A percentile compares a stretch with the other conserved stretches of the same genome.
phyloP scores from a whole-genome alignment of 2,113 vertebrate genomes.

The Anguilla japonica region DNA sequence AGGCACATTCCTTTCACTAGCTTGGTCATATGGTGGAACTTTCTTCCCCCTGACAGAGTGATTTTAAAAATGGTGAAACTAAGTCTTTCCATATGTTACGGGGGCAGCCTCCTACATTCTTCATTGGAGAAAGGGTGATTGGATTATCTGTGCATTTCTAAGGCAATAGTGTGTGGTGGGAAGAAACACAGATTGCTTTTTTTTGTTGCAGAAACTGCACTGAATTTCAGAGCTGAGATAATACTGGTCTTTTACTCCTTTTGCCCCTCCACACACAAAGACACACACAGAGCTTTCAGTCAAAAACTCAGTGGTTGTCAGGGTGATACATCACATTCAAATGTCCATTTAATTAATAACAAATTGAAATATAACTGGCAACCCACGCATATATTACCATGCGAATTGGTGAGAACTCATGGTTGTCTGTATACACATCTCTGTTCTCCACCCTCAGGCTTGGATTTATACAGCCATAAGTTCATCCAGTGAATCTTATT shows the following conservation, averaged over 20 bases:
- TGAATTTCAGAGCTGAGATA: not conserved
- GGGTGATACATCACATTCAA: not conserved
- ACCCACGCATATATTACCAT: not conserved
- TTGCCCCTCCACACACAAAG: not conserved
- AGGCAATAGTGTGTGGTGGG: not conserved
- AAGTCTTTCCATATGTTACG: not conserved
- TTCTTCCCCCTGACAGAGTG: not conserved
- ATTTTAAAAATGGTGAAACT: not conserved
- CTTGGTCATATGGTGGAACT: not conserved
- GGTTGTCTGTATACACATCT: not conserved
- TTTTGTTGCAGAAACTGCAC: not conserved
- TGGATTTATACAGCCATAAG: no score
- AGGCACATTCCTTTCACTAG: not conserved
- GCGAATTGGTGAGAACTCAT: not conserved
- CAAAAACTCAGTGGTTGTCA: not conserved
- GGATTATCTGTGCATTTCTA: not conserved
- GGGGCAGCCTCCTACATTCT: not conserved
- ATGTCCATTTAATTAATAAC: not conserved
- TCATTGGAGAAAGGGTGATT: not conserved
- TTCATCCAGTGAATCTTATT: no score
- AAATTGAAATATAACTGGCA: not conserved
- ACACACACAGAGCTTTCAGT: no score
- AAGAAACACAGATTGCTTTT: not conserved
- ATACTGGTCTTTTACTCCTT: not conserved
- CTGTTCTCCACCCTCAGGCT: not conserved